Evolutionary conservation across 2,113 vertebrate species (phyloP).

Genomic region (Pelvicachromis taeniatus): DNA sequence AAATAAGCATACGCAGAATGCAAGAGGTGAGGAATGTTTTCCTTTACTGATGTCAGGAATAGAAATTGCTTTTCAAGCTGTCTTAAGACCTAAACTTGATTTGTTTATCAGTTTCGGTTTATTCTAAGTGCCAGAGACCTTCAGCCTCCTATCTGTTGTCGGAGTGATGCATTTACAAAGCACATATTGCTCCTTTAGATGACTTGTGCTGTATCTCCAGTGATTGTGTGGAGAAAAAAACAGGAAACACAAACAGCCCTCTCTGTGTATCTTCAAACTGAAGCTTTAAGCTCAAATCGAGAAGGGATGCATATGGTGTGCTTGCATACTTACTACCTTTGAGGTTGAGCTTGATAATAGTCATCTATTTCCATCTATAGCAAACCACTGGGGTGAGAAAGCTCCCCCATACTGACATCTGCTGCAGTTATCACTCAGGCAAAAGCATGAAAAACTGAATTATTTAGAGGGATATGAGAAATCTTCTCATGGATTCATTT

Average conservation of each 20-base stretch:
- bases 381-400: slow-evolving; percentile 35
- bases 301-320: slow-evolving; percentile 25
- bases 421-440: slow-evolving; percentile 47
- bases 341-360: slow-evolving; percentile 44
- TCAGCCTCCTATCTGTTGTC: slow-evolving; percentile 29
- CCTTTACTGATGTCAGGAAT: slow-evolving; percentile 3
- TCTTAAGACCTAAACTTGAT: slow-evolving; percentile 25
- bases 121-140: slow-evolving; percentile 22
- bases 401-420: slow-evolving; percentile 36
- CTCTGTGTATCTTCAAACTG: slow-evolving; percentile 23
- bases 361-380: slow-evolving; percentile 45
- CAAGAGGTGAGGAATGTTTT: background rate
- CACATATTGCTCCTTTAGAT: background rate
- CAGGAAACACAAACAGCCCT: slow-evolving; percentile 9
- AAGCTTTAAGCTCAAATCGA: slow-evolving; percentile 25
- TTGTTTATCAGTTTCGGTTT: slow-evolving; percentile 35
- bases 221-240: slow-evolving; percentile 10
- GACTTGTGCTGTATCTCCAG: background rate
- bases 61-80: slow-evolving; percentile 13
- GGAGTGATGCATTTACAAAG: slow-evolving; percentile 42
- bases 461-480: slow-evolving; percentile 47
- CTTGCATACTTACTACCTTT: slow-evolving; percentile 41
- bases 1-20: background rate
- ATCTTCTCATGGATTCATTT: slow-evolving; percentile 47
- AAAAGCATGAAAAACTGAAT: slow-evolving; percentile 37